These are phyloP conservation scores for Clarias laeviceps DNA, from an alignment of 2,797 vertebrate species.

Conservation along the genomic window DNA sequence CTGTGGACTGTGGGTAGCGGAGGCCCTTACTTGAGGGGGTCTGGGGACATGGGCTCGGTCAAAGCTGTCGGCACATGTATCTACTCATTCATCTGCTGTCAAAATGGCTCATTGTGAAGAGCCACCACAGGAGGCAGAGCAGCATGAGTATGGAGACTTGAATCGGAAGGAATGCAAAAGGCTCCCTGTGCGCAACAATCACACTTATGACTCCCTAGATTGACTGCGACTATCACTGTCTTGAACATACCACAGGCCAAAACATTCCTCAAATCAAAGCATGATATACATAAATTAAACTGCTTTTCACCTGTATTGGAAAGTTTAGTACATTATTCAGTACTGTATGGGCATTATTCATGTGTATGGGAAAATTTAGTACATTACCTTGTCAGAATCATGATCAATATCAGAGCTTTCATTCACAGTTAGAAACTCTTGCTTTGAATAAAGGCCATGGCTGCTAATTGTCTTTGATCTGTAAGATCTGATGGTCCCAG, in stretches of 20 bases:
- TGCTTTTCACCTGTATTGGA: no score
- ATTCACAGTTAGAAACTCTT: constrained; percentile 55
- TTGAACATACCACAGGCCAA: neutral
- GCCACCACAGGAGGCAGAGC: constrained; percentile 65
- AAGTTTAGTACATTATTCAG: constrained; percentile 32
- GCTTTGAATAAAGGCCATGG: constrained; percentile 51
- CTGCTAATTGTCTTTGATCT: constrained; percentile 75
- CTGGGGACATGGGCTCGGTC: constrained; percentile 63
- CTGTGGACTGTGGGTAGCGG: constrained; percentile 71
- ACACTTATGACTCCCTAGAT: constrained; percentile 24
- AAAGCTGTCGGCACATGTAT: constrained; percentile 78
- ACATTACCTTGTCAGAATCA: constrained; percentile 65
- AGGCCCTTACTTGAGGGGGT: constrained; percentile 71
- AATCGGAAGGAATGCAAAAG: constrained; percentile 65
- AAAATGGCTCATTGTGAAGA: constrained; percentile 75
- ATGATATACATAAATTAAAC: neutral
- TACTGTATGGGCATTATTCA: neutral
- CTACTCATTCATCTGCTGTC: constrained; percentile 80
- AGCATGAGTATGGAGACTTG: constrained; percentile 58
- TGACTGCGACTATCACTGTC: neutral
- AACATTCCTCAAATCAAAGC: neutral
- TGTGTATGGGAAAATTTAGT: neutral
- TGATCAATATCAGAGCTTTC: constrained; percentile 58
- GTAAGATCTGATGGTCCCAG: constrained; percentile 61
- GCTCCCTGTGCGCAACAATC: constrained; percentile 47